Base-by-base conservation (phyloP, 2,113 vertebrate species). In the Centropus bengalensis region DNA sequence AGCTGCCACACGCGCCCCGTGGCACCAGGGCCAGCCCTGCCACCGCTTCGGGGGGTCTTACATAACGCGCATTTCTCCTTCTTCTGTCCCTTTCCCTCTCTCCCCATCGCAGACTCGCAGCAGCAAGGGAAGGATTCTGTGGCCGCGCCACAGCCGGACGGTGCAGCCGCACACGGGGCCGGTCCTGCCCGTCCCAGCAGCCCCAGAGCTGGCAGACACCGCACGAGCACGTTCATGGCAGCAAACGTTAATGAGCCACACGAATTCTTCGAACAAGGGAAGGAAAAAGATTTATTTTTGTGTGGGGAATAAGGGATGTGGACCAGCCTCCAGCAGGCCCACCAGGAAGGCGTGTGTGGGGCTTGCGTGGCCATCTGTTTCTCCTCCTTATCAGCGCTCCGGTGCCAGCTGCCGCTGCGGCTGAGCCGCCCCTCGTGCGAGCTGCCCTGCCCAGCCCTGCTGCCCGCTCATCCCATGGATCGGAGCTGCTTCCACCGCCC, bases 311-410 rank as follows among this genome's bases (percentile, higher is more conserved):
- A 89, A 82, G 88, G 89, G 79, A 89, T 80, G 89, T 67, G 71
- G 85, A 94, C 91, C 69, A 94, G 90, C 85, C 88, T 95, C 84
- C 95, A 95, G 94, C 94, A 95, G 89, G 91, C 84, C 94, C 92
- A 94, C 84, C 87, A 94, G 90, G 79, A 96, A 96, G 95, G 90
- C 82, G 54, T 91, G 82, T 94, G 92, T 95, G 95, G 95, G 95
- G 88, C 82, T 96, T 86, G 75, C 30, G 4, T 66, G 90, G 79
- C 96, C 96, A 96, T 95, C 93, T 96, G 96, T 91, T 93, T 96
- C 92, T 95, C 82, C 93, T 96, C 90, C 88, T 91, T 95, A 96
- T 95, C 82, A 91, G 85, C 10, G 2, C 90, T 95, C 75, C 3
- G 0, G 71, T 96, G 93, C 95, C 95, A 96, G 93, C 95, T 93